Percentiles rank a stretch among this genome's conserved stretches.
phyloP scores from a whole-genome alignment of 2,797 vertebrate genomes.

The Intellagama lesueurii region DNA sequence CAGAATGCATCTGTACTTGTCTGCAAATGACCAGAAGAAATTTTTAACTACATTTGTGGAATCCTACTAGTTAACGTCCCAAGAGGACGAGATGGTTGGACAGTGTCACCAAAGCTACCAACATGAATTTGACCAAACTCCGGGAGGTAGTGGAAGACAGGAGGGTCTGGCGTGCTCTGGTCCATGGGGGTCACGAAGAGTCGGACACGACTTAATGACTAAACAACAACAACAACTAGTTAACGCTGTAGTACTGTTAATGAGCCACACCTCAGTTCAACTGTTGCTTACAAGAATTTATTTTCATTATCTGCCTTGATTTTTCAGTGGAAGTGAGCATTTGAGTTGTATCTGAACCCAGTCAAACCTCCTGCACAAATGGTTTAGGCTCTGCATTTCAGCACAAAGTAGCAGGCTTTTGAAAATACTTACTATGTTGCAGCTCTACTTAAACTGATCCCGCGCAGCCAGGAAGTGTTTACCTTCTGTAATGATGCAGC shows the following conservation, averaged over 20 bases:
- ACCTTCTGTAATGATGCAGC: neutral
- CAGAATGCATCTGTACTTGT: neutral
- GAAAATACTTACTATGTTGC: neutral
- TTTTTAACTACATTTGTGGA: neutral
- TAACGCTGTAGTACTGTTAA: no score
- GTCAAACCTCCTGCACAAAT: no score
- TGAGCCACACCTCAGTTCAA: neutral
- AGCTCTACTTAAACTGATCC: neutral
- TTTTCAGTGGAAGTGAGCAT: no score
- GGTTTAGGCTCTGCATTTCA: neutral
- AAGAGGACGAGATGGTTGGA: no score
- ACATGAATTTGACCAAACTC: no score
- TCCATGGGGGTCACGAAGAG: no score
- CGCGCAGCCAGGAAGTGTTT: neutral
- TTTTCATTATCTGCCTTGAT: neutral
- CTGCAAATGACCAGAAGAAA: neutral
- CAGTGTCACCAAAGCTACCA: no score
- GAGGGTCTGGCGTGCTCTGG: no score
- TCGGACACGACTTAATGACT: no score
- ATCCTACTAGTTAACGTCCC: neutral
- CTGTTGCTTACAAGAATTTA: neutral
- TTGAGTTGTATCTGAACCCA: no score
- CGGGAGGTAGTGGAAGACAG: no score
- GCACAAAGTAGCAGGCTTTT: neutral
- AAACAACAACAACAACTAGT: no score